phyloP scores from a whole-genome alignment of 2,888 invertebrate genomes.

The Ichneumoninae sp. region DNA sequence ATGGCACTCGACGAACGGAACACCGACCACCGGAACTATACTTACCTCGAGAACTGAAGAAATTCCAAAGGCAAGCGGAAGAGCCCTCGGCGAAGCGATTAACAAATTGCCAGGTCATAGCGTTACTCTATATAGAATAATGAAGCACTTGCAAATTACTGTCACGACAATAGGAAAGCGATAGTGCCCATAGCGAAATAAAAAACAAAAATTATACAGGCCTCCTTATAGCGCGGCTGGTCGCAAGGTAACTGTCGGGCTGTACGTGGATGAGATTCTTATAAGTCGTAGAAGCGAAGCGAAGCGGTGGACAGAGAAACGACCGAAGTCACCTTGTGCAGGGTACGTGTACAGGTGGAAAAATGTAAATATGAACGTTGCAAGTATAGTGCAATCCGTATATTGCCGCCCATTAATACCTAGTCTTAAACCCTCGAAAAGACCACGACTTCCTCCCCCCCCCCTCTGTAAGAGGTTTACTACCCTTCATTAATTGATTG shows the following conservation, averaged over 20 bases:
- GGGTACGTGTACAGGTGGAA: background rate
- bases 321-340: background rate
- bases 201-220: background rate
- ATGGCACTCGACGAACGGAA: too few species aligned
- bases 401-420: too few species aligned
- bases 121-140: background rate
- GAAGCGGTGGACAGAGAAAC: constrained; percentile 19
- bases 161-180: background rate
- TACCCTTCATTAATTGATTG: too few species aligned
- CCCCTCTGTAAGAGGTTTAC: too few species aligned
- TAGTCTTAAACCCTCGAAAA: too few species aligned
- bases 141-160: constrained; percentile 1
- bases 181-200: constrained; percentile 3
- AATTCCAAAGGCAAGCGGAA: constrained; percentile 21
- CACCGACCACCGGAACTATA: background rate
- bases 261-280: constrained; percentile 52
- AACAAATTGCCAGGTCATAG: constrained; percentile 51
- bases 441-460: too few species aligned
- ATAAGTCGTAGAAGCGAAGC: constrained; percentile 41
- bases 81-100: constrained; percentile 35
- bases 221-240: constrained; percentile 21
- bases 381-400: background rate
- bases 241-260: constrained; percentile 54
- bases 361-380: background rate
- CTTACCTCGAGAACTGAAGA: constrained; percentile 50